Percentiles rank a stretch among this genome's conserved stretches.
Evolutionary conservation across 2,888 invertebrate genomes (phyloP).

Genomic region (Sialis fuliginosa): DNA sequence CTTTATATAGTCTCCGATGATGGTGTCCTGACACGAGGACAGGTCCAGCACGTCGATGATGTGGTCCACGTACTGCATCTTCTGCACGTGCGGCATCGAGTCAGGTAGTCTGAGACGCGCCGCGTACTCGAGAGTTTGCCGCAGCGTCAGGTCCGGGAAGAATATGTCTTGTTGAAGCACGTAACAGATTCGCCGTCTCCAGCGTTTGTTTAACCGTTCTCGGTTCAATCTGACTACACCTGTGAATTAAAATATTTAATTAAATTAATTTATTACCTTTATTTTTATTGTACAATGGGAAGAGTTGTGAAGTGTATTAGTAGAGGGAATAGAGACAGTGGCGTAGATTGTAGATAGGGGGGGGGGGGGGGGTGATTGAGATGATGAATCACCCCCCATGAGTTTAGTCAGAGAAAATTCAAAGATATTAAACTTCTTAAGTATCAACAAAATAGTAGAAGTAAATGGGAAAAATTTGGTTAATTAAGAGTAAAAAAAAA

Average conservation of each 20-base stretch:
- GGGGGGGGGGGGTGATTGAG: too few relatives aligned
- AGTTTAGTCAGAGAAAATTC: too few relatives aligned
- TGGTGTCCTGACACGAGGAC: conserved; percentile 55
- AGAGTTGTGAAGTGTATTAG: too few relatives aligned
- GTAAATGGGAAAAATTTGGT: too few relatives aligned
- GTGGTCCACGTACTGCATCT: conserved; percentile 59
- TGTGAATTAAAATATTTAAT: neutral
- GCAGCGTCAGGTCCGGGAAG: conserved; percentile 57
- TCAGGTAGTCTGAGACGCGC: conserved; percentile 47
- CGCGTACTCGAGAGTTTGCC: conserved; percentile 52
- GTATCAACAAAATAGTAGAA: too few relatives aligned
- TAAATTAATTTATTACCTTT: too few relatives aligned
- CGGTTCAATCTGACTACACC: conserved; percentile 38
- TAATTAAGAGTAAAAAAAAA: too few relatives aligned
- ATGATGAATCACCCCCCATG: too few relatives aligned
- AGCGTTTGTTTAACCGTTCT: conserved; percentile 43
- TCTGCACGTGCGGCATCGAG: conserved; percentile 47
- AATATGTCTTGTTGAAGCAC: conserved; percentile 70
- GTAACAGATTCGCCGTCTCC: conserved; percentile 61
- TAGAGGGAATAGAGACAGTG: too few relatives aligned
- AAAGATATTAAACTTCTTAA: too few relatives aligned
- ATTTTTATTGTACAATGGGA: too few relatives aligned
- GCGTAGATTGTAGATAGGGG: too few relatives aligned
- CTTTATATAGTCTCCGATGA: conserved; percentile 57
- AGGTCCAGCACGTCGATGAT: conserved; percentile 60